These are phyloP conservation scores for Amiota communis DNA, from an alignment of 2,888 invertebrate genomes.

Conservation along the genomic window DNA sequence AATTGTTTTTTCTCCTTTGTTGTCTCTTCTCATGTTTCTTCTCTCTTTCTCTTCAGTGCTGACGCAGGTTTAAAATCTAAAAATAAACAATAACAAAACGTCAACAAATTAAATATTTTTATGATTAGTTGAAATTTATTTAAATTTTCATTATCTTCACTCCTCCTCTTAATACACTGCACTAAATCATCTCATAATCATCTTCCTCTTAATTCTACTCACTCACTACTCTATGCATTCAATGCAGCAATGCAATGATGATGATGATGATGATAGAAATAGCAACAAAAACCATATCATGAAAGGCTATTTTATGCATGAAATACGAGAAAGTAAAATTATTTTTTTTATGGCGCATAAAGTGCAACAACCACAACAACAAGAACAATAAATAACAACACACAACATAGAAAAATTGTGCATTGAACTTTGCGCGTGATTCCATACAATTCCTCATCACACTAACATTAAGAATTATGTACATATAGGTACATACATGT, in stretches of 20 bases:
- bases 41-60: constrained; percentile 52
- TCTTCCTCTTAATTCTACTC: not conserved
- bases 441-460: not conserved
- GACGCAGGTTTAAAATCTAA: constrained; percentile 59
- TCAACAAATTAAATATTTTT: not conserved
- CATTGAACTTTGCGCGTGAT: constrained; percentile 18
- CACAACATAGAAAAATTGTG: not conserved
- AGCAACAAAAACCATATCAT: not conserved
- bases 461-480: not conserved
- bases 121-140: not conserved
- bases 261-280: not conserved
- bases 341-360: constrained; percentile 3
- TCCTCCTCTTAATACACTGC: not conserved
- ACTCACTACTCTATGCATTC: not conserved
- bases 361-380: not conserved
- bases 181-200: not conserved
- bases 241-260: not conserved
- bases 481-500: no score
- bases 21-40: not conserved
- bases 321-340: not conserved
- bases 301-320: not conserved
- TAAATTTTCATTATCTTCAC: not conserved
- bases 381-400: not conserved
- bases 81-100: constrained; percentile 54
- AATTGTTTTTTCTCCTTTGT: not conserved